Evolutionary conservation across 53 echinoderm and acorn worm genomes (phyloP), one percentile per base, ranked within the genome.

Genomic region (Echinarachnius parma): DNA sequence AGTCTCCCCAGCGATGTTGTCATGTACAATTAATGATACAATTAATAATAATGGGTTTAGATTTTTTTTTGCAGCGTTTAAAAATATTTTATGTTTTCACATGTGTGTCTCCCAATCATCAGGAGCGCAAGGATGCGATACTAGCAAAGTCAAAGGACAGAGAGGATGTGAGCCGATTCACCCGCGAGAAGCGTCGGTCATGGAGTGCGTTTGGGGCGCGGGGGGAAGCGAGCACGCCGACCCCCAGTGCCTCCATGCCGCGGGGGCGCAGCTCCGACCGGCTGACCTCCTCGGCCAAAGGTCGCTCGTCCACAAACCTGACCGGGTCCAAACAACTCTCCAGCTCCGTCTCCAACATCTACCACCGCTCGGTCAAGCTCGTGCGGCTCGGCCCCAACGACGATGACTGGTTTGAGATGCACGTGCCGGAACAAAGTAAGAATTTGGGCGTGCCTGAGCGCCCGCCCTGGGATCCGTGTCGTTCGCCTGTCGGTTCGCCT

Each of bases 401-500:
- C 63, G 80, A 94, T 37, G 94, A 94, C 79, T 94, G 94, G 94
- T 94, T 94, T 64, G 84, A 94, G 84, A 86, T 90, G 75, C 88
- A 94, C 77, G 70, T 86, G 28, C 90, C 90, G 25, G 34, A 58
- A 33, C 39, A 42, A 46, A 74, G 57, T 54, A 75, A 62, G 66
- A 76, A 66, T 39, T 39, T 27, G 77, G n/a, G n/a, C n/a, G n/a
- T n/a, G 61, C 34, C 66, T 46, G 33, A 64, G 61, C 66, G 37
- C 56, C 61, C 78, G 87, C 0, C 19, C 21, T 29, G 31, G 55
- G 21, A 48, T 69, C 56, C 56, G 79, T 44, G 48, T 53, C 44
- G 66, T 69, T 5, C 59, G 24, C 80, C 32, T 48, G 75, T 56
- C 52, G 53, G 60, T 61, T 76, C 61, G 61, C 77, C 61, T 76